Base-by-base conservation (phyloP, 2,888 invertebrate genomes). In the Synanthedon tipuliformis region DNA sequence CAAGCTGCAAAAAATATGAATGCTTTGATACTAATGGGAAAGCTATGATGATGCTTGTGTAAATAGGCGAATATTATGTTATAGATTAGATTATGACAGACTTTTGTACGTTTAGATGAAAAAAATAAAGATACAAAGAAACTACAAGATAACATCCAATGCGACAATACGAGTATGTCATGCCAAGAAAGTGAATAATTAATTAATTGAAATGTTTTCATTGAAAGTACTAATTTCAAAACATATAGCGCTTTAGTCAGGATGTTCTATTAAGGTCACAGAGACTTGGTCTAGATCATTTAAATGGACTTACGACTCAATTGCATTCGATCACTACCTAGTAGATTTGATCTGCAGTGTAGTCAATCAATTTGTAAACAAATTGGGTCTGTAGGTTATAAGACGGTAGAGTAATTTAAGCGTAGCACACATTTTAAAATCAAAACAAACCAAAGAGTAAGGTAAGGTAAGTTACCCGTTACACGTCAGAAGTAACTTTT, bases 1-100 rank as follows among this genome's bases (percentile, higher is more conserved):
- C 51, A 91, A 81, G 53, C 93, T 93, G 75, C 12, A 49, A 16
- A 49, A 27, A 34, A 34, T 8, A 34, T 4, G 3, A 18, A 23
- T 34, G 34, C 34, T 34, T 34, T 1, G 8, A 27, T 8, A 34
- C 34, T 34, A 10, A 10, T 10, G 10, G 34, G 34, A 34, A n/a
- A n/a, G n/a, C n/a, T n/a, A n/a, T n/a, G n/a, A n/a, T n/a, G n/a
- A n/a, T n/a, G n/a, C n/a, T n/a, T 18, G 18, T 18, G 18, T 18
- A 18, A 27, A 27, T 27, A 27, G 5, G 7, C 27, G 23, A 23
- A 23, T 23, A 23, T 23, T 34, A 8, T 34, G 27, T 27, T 34
- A 34, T 7, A 34, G 5, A 27, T 27, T 7, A 34, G 5, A 27
- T 27, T 1, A 7, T 5, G 27, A 7, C 5, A 5, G 0, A 7